Evolutionary conservation across 2,797 vertebrate genomes (phyloP), one percentile per base, ranked within the genome.

Genomic region (Poliocrania exsul): DNA sequence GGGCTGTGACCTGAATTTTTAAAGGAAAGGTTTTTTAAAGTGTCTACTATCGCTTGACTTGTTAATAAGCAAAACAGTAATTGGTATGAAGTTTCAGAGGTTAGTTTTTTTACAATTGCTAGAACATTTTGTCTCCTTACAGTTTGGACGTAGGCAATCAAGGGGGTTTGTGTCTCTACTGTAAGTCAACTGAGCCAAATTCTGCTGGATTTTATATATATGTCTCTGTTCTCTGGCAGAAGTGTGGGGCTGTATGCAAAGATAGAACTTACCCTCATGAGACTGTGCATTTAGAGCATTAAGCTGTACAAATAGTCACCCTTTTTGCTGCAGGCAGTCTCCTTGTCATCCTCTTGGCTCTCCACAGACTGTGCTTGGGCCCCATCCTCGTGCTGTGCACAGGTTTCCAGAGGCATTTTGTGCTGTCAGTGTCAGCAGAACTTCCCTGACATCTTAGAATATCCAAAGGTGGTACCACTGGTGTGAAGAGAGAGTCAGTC

Each of bases 1-100:
- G n/a, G 29, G 14, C 90, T 95, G 18, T 81, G 88, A 90, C 71
- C 85, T 79, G 74, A 85, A 35, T 78, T 73, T 72, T 81, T 74
- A 29, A 85, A 71, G 35, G 44, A 74, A 46, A 73, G 11, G 5
- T 46, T 75, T 93, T 82, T 74, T 18, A 7, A 84, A 70, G 58
- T 66, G 66, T 75, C 61, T 92, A 46, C 67, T 71, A 6, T 65
- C 54, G 82, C 69, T 86, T 90, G 69, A 71, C 29, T 15, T 84
- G 10, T 58, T 90, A 67, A 81, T 80, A 85, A 92, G 67, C 56
- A 84, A 70, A 95, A 50, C 66, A 86, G 25, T 69, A 83, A 79
- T 69, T 56, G n/a, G 62, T 86, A 66, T 66, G 11, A 81, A 42
- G 3, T 86, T 91, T 72, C 37, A 49, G 46, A 75, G 21, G 37